Evolutionary conservation across 2,888 invertebrate genomes (phyloP).

Genomic region (Notodonta dromedarius): DNA sequence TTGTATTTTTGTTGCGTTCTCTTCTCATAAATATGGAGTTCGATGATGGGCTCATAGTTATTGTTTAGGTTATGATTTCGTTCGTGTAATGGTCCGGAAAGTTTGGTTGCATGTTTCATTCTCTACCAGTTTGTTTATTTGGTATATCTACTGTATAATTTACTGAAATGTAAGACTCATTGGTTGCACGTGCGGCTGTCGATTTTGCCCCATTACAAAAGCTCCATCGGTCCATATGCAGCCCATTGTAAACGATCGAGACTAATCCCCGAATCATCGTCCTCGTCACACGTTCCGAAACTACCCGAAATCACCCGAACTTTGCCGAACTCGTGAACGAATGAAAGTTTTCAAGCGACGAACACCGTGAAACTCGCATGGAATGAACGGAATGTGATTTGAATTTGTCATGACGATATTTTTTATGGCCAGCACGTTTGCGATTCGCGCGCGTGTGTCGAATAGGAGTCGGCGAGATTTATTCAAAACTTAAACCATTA

Average conservation of each 20-base stretch:
- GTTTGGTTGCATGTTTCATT: constrained; percentile 34
- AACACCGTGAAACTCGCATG: constrained; percentile 15
- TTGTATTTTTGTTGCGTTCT: constrained; percentile 11
- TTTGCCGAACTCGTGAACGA: constrained; percentile 25
- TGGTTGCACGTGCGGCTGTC: too few species aligned
- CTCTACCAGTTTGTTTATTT: too few species aligned
- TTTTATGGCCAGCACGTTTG: constrained; percentile 38
- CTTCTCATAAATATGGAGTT: constrained; percentile 61
- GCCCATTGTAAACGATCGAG: constrained; percentile 1
- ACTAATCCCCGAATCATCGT: not conserved
- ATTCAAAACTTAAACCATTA: constrained; percentile 1
- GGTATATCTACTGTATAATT: too few species aligned
- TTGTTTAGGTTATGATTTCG: constrained; percentile 57
- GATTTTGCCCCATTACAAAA: too few species aligned
- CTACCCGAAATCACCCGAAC: constrained; percentile 20
- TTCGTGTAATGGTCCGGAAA: constrained; percentile 55
- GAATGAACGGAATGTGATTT: constrained; percentile 45
- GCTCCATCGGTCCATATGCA: not conserved
- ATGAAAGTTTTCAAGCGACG: constrained; percentile 32
- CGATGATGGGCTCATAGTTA: constrained; percentile 39
- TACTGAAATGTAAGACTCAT: too few species aligned
- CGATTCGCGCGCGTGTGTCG: constrained; percentile 31
- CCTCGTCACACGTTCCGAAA: constrained; percentile 10
- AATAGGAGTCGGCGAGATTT: constrained; percentile 19
- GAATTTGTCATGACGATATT: constrained; percentile 42